Conservation (phyloP, 2,797 vertebrate species). For the Alca torda region DNA sequence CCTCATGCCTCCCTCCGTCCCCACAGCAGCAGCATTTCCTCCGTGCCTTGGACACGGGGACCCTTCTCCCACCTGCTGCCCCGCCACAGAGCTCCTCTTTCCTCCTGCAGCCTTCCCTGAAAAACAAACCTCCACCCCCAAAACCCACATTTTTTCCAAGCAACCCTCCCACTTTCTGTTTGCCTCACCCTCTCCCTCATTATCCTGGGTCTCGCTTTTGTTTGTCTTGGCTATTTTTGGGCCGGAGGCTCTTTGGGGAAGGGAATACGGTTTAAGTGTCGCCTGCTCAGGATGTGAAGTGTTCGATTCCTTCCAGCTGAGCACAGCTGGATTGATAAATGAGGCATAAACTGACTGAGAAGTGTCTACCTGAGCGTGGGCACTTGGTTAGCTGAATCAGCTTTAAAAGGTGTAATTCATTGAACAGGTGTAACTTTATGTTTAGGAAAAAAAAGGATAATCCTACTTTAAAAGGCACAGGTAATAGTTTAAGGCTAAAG, state of each 20-base stretch:
- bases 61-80: background rate
- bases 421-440: background rate
- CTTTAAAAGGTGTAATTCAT: background rate
- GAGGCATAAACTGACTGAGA: background rate
- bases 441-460: background rate
- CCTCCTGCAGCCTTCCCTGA: constrained; percentile 14
- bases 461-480: background rate
- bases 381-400: background rate
- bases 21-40: background rate
- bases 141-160: constrained; percentile 47
- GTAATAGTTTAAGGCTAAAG: background rate
- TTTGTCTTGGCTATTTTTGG: constrained; percentile 61
- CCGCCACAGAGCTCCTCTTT: background rate
- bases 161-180: constrained; percentile 64
- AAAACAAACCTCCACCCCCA: constrained; percentile 57
- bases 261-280: background rate
- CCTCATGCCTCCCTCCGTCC: background rate
- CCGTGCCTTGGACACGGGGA: background rate
- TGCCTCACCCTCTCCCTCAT: constrained; percentile 61
- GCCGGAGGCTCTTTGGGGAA: constrained; percentile 36
- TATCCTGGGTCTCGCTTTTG: constrained; percentile 52
- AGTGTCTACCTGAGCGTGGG: background rate
- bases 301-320: background rate
- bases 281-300: background rate
- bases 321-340: background rate